Evolutionary conservation across 2,888 invertebrate species (phyloP).

Genomic region (Imbricaverruca yamaguchii): DNA sequence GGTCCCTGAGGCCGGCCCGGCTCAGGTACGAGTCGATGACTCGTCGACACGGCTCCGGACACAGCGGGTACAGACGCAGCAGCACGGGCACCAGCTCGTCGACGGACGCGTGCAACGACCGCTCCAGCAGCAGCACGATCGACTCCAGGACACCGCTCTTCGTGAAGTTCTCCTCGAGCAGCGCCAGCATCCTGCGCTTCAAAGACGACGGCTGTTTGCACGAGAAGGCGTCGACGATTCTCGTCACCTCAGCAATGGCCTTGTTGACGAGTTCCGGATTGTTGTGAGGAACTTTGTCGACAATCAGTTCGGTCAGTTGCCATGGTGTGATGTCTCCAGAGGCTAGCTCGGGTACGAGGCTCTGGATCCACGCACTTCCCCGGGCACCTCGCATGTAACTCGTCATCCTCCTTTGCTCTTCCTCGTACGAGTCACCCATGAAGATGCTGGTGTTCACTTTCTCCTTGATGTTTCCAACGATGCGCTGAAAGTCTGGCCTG

Average conservation of each 20-base stretch:
- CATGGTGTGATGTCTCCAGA: background rate
- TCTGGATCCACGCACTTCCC: background rate
- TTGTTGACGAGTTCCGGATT: background rate
- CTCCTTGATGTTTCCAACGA: background rate
- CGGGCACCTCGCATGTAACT: background rate
- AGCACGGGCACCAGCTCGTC: background rate
- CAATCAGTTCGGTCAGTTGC: background rate
- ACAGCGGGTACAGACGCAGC: background rate
- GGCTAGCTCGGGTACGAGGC: background rate
- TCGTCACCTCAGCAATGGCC: background rate
- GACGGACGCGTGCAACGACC: background rate
- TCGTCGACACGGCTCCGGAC: background rate
- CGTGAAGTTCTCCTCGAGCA: background rate
- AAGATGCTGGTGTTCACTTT: background rate
- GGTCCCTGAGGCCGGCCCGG: background rate
- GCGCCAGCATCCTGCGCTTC: background rate
- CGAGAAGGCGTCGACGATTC: background rate
- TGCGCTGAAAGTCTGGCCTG: background rate
- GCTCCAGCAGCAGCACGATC: background rate
- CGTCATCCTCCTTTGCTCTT: background rate
- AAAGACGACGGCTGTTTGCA: background rate
- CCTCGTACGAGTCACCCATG: background rate
- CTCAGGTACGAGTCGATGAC: background rate
- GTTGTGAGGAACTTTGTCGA: background rate
- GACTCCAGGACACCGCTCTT: background rate